These are phyloP conservation scores for Myiozetetes cayanensis DNA, from an alignment of 2,113 vertebrate genomes.

Conservation along the genomic window DNA sequence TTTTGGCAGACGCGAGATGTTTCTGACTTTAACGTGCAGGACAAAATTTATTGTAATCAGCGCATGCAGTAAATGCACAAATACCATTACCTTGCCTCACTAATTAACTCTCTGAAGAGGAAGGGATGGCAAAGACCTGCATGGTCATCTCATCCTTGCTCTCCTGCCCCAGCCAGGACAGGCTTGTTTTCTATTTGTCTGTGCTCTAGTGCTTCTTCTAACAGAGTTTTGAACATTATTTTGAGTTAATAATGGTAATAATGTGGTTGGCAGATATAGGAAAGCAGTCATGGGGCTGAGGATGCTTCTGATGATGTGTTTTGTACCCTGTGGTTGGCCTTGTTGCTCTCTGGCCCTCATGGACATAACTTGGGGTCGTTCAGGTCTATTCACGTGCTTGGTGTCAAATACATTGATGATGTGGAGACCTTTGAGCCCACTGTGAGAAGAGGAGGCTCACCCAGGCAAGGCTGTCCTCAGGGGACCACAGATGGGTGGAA, in stretches of 20 bases:
- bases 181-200: background rate
- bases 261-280: accelerated
- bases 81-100: background rate
- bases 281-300: background rate
- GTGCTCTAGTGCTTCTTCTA: background rate
- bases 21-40: slow-evolving; percentile 44
- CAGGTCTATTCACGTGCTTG: accelerated
- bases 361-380: accelerated
- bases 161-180: background rate
- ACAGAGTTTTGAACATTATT: background rate
- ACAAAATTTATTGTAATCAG: slow-evolving; percentile 37
- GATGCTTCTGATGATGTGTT: background rate
- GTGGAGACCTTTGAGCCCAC: background rate
- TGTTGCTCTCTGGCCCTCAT: background rate
- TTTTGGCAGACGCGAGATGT: slow-evolving; percentile 24
- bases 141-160: background rate
- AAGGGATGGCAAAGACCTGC: background rate
- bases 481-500: accelerated
- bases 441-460: background rate
- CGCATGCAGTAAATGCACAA: background rate
- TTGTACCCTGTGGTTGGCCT: background rate
- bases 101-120: background rate
- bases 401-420: accelerated
- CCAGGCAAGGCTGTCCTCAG: background rate
- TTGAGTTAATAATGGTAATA: background rate